Base-by-base conservation (phyloP, 1,140 invertebrate genomes). In the Pseudomyrmex sp. region DNA sequence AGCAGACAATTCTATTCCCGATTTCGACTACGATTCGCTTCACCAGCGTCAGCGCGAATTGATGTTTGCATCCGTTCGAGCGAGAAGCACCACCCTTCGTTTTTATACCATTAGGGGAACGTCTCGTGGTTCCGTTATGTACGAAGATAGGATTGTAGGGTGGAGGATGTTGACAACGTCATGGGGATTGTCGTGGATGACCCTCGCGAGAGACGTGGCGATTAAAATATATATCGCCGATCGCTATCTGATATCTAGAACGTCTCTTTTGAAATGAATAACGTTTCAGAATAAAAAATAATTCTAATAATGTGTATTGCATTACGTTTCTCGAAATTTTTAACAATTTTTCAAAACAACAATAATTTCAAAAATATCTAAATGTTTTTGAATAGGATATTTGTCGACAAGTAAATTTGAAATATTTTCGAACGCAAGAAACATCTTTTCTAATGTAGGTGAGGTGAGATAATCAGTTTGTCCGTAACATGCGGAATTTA, bases 1-100 rank as follows among this genome's bases (percentile, higher is more conserved):
- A 52, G 75, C 83, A 61, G 72, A 90, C 85, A 73, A 88, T 83
- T 89, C 74, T 75, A 84, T 85, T 83, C 79, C 77, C 54, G 74
- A 68, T 61, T 69, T 69, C 59, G 59, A 59, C 63, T 74, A 62
- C 44, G 84, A 56, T n/a, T 83, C 66, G 66, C 70, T 73, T 68
- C 70, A 58, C 83, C 87, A 79, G 69, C 69, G 85, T 84, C 85
- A 89, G 87, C 87, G 84, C 84, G 87, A 89, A 90, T 90, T 82
- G 89, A 90, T 89, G 89, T 89, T 90, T 90, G 83, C 76, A 63
- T 90, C 69, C 82, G 63, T 80, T 89, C 76, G 66, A 84, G 83
- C 85, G 85, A 82, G 74, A 85, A 84, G 56, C 84, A 61, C 73
- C 70, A 65, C 61, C 82, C 82, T 88, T 79, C 80, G 85, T 87